A percentile compares a stretch with the other conserved stretches of the same genome.
phyloP scores from a whole-genome alignment of 1,140 invertebrate species.

The Caenorhabditis inopinata region DNA sequence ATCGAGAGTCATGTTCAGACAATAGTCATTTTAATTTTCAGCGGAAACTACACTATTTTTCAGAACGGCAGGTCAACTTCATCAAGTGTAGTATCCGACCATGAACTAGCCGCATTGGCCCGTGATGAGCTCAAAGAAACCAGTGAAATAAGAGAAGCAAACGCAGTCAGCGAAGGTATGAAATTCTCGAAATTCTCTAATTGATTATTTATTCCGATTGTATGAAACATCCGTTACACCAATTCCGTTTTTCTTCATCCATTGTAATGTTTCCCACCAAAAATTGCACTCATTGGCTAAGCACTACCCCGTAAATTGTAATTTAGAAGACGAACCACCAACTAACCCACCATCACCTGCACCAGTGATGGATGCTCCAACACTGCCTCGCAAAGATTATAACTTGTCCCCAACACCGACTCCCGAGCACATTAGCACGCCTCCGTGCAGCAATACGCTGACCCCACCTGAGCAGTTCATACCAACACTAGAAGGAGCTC shows the following conservation, averaged over 20 bases:
- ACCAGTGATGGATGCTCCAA: neutral
- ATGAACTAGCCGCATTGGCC: neutral
- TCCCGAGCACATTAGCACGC: neutral
- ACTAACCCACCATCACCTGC: constrained; percentile 13
- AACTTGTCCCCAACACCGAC: neutral
- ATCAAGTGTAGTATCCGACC: neutral
- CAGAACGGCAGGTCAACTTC: neutral
- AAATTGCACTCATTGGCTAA: no score
- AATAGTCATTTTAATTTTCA: no score
- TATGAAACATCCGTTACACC: no score
- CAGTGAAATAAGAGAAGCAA: neutral
- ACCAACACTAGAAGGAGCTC: neutral
- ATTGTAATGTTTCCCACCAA: neutral
- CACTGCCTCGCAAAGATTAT: constrained; percentile 27
- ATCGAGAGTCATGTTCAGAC: no score
- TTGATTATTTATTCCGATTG: no score
- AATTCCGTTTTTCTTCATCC: no score
- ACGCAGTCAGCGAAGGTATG: neutral
- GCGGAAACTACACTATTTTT: neutral
- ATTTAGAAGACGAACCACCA: constrained; percentile 29
- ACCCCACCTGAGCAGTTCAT: neutral
- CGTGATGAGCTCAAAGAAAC: constrained; percentile 23
- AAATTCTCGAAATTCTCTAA: neutral
- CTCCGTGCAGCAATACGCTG: neutral
- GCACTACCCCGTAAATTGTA: neutral